These are phyloP conservation scores for Montipora efflorescens DNA, from an alignment of 64 coral and sea anemone genomes.

Conservation along the genomic window DNA sequence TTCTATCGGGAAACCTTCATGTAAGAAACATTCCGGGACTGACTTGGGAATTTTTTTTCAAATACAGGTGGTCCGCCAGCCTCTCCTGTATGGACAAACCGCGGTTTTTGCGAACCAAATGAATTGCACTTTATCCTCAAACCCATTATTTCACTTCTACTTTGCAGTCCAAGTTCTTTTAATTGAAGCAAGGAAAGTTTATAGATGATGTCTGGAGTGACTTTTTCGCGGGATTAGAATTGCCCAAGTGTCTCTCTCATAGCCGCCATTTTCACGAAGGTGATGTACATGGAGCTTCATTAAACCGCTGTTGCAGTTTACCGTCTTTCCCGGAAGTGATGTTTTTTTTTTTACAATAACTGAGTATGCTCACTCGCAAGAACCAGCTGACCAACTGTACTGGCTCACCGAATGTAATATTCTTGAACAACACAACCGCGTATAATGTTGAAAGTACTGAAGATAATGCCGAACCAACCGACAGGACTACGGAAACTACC, in stretches of 20 bases:
- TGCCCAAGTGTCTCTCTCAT: no score
- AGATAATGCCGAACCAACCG: background rate
- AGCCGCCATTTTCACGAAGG: no score
- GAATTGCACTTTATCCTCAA: conserved; percentile 29
- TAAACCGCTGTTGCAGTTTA: no score
- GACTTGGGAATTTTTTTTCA: conserved; percentile 17
- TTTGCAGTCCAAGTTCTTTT: conserved; percentile 11
- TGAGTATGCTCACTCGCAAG: background rate
- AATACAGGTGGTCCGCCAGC: conserved; percentile 5
- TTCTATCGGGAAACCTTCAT: background rate
- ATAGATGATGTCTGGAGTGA: conserved; percentile 2
- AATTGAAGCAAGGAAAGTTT: conserved; percentile 11
- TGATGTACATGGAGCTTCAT: no score
- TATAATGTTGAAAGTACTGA: background rate
- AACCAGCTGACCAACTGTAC: conserved; percentile 35
- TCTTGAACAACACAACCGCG: background rate
- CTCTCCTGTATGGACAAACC: background rate
- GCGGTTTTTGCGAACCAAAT: conserved; percentile 14
- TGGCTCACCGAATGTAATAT: conserved; percentile 12
- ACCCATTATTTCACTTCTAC: conserved; percentile 28
- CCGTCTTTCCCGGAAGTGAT: background rate
- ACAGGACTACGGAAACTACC: no score
- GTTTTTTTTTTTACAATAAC: background rate
- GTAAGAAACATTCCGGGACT: conserved; percentile 17
- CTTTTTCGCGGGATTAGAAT: background rate